These are phyloP conservation scores for Griposia aprilina DNA, from an alignment of 2,888 invertebrate species.

Conservation along the genomic window DNA sequence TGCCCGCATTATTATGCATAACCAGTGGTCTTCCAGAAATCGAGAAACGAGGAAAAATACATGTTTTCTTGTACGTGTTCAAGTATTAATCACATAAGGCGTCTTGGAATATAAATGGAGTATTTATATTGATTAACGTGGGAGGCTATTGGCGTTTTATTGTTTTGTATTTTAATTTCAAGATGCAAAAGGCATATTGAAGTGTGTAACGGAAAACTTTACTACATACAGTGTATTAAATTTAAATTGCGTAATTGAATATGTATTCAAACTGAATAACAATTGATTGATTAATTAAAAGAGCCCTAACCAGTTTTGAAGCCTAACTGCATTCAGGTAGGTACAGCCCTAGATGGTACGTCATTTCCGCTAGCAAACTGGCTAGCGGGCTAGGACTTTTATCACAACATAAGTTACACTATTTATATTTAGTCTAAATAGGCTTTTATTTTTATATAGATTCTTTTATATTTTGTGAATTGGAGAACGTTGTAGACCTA, in stretches of 20 bases:
- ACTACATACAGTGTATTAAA: background rate
- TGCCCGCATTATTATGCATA: slow-evolving; percentile 49
- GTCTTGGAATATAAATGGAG: slow-evolving; percentile 58
- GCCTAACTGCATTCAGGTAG: background rate
- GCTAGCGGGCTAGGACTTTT: background rate
- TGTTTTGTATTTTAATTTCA: slow-evolving; percentile 33
- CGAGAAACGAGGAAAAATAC: slow-evolving; percentile 31
- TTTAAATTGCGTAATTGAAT: background rate
- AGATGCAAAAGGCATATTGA: slow-evolving; percentile 22
- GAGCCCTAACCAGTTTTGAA: background rate
- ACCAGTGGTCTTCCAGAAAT: slow-evolving; percentile 48
- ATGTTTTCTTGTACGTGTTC: slow-evolving; percentile 35
- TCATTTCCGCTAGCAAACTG: background rate
- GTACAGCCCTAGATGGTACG: background rate
- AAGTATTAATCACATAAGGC: slow-evolving; percentile 26
- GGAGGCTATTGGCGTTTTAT: slow-evolving; percentile 23
- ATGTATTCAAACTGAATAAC: background rate
- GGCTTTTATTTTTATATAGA: too few relatives aligned
- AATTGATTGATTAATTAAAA: background rate
- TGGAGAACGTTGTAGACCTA: too few relatives aligned
- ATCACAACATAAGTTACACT: background rate
- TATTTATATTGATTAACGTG: slow-evolving; percentile 47
- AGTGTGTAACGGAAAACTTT: slow-evolving; percentile 14
- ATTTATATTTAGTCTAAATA: too few relatives aligned
- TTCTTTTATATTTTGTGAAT: too few relatives aligned